Percentiles rank a stretch among this genome's conserved stretches.
phyloP scores from a whole-genome alignment of 2,113 vertebrate species.

The Hemichromis elongatus region DNA sequence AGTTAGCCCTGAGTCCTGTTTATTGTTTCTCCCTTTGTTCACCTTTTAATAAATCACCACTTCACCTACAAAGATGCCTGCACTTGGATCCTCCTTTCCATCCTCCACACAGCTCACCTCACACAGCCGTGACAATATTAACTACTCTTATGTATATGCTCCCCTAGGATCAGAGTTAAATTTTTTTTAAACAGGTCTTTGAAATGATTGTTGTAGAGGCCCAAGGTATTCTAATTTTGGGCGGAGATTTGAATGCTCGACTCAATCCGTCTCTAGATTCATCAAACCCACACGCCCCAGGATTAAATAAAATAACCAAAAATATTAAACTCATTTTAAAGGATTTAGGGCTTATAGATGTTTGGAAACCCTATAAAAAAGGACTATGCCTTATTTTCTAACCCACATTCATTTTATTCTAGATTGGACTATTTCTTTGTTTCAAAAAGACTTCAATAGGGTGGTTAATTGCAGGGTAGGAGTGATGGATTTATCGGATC shows the following conservation, averaged over 20 bases:
- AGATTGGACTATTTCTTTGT: too few relatives aligned
- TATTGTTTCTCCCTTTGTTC: too few relatives aligned
- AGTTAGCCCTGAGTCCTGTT: too few relatives aligned
- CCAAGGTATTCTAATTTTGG: background rate
- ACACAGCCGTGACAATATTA: too few relatives aligned
- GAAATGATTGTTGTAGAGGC: background rate
- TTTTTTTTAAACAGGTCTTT: background rate
- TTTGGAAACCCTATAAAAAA: rapidly evolving
- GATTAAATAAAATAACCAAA: background rate
- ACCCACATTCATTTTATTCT: too few relatives aligned
- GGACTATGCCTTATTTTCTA: too few relatives aligned
- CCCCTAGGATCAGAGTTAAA: background rate
- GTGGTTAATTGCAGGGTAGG: background rate
- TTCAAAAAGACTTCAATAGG: background rate
- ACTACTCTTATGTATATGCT: background rate
- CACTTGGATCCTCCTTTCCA: too few relatives aligned
- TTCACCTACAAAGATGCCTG: too few relatives aligned
- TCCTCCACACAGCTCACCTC: too few relatives aligned
- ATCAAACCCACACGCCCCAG: background rate
- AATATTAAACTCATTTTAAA: background rate
- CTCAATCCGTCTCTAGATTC: rapidly evolving
- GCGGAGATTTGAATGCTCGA: background rate
- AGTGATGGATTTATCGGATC: background rate
- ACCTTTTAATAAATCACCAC: too few relatives aligned
- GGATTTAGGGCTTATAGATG: background rate